A percentile compares a stretch with the other conserved stretches of the same genome.
phyloP scores from a whole-genome alignment of 2,113 vertebrate genomes.

The Dipodomys merriami region DNA sequence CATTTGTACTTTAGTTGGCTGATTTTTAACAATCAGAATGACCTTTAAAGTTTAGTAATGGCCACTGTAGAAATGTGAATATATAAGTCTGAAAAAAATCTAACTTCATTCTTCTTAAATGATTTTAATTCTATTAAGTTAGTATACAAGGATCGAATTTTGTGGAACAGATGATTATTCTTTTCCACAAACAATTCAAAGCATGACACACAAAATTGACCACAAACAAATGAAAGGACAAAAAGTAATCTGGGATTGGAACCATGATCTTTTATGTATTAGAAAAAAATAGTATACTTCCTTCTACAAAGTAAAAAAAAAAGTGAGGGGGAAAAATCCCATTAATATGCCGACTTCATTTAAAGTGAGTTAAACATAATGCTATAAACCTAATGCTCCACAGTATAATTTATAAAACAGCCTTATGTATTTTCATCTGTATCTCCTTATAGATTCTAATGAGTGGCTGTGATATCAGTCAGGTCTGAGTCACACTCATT shows the following conservation, averaged over 20 bases:
- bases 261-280: neutral
- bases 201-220: neutral
- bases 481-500: slow-evolving; percentile 64
- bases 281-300: neutral
- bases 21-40: neutral
- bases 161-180: neutral
- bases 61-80: neutral
- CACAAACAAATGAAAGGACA: neutral
- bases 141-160: neutral
- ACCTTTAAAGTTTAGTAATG: slow-evolving; percentile 3
- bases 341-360: neutral
- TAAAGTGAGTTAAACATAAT: neutral
- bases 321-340: neutral
- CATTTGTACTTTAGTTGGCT: neutral
- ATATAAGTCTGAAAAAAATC: neutral
- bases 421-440: slow-evolving; percentile 45
- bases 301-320: neutral
- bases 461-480: slow-evolving; percentile 50
- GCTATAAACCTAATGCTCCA: slow-evolving; percentile 1
- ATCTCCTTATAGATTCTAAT: slow-evolving; percentile 39
- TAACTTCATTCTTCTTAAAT: neutral
- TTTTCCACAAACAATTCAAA: neutral
- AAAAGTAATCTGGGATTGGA: neutral
- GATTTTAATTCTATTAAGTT: slow-evolving; percentile 20
- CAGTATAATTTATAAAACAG: neutral